Evolutionary conservation across 2,113 vertebrate genomes (phyloP).

Genomic region (Excalfactoria chinensis): DNA sequence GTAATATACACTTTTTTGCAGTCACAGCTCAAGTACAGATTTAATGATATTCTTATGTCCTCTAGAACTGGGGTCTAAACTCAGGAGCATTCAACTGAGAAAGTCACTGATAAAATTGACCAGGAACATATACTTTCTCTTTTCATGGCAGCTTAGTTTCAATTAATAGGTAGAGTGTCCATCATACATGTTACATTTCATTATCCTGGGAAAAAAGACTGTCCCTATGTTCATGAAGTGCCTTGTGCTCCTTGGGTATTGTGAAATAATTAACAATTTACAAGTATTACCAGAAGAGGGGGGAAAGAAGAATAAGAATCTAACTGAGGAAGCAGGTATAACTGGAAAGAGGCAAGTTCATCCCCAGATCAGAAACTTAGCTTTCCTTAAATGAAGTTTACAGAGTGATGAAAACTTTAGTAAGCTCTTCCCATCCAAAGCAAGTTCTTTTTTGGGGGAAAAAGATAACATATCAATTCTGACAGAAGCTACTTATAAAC

Average conservation of each 20-base stretch:
- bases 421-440: background rate
- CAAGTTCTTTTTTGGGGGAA: background rate
- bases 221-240: background rate
- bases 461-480: background rate
- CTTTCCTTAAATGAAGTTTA: conserved; percentile 1
- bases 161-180: background rate
- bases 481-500: background rate
- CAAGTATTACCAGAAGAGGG: background rate
- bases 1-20: background rate
- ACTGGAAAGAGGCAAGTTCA: conserved; percentile 23
- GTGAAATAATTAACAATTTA: background rate
- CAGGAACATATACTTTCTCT: background rate
- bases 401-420: background rate
- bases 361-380: conserved; percentile 8
- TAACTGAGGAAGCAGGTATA: background rate
- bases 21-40: background rate
- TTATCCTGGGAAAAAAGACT: background rate
- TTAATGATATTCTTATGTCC: background rate
- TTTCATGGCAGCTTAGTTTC: background rate
- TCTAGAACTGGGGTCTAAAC: background rate
- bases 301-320: background rate
- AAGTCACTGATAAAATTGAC: background rate
- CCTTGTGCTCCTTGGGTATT: background rate
- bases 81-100: background rate
- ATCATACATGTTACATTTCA: background rate